Conservation (phyloP, 2,797 vertebrate species). For the Pseudocheirus occidentalis region DNA sequence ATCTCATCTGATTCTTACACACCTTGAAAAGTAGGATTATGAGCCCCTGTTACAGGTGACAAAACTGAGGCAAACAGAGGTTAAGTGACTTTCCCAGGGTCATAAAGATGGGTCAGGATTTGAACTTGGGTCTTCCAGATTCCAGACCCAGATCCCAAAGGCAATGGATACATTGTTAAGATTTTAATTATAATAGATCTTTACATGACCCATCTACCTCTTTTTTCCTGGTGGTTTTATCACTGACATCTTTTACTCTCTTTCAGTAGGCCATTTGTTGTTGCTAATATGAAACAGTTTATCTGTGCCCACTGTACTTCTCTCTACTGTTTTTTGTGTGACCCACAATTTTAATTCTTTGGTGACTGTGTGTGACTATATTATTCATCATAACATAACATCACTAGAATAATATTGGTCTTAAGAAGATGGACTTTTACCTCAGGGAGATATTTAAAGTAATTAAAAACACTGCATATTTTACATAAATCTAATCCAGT, state of each 20-base stretch:
- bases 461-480: neutral
- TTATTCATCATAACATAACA: no score
- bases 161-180: neutral
- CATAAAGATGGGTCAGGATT: neutral
- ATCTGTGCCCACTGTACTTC: neutral
- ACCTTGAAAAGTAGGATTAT: neutral
- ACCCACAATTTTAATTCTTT: neutral
- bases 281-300: neutral
- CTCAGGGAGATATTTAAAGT: neutral
- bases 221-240: neutral
- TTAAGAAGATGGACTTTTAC: neutral
- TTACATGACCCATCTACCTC: neutral
- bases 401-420: neutral
- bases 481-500: neutral
- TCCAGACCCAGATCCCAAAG: neutral
- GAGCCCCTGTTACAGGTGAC: neutral
- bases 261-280: neutral
- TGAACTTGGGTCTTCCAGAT: neutral
- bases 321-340: neutral
- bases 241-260: neutral
- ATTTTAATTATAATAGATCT: neutral
- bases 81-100: neutral
- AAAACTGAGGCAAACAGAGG: neutral
- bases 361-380: neutral
- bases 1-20: neutral